Evolutionary conservation across 1,140 invertebrate species (phyloP).

Genomic region (Arion vulgaris): DNA sequence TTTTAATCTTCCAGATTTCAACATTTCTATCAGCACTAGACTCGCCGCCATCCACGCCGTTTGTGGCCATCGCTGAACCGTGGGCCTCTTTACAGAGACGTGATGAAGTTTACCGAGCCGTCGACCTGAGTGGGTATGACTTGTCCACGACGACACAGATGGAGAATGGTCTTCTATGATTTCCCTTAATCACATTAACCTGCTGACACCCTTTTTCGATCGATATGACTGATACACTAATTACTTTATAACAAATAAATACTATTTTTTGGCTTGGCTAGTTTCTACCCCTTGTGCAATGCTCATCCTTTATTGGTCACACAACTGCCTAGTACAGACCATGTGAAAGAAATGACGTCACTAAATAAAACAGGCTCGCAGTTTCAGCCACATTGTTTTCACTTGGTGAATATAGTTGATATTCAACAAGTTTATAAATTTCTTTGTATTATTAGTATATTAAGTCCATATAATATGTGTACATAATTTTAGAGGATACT

Average conservation of each 20-base stretch:
- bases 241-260: neutral
- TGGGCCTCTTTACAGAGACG: neutral
- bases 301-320: slow-evolving; percentile 15
- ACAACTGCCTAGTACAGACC: slow-evolving; percentile 41
- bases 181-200: no score
- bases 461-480: neutral
- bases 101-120: slow-evolving; percentile 5
- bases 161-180: neutral
- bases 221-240: no score
- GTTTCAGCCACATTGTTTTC: neutral
- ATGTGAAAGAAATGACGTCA: slow-evolving; percentile 51
- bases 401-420: slow-evolving; percentile 12
- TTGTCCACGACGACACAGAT: neutral
- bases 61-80: slow-evolving; percentile 54
- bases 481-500: neutral
- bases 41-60: slow-evolving; percentile 65
- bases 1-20: slow-evolving; percentile 99
- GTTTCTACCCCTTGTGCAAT: slow-evolving; percentile 40
- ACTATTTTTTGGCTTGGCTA: slow-evolving; percentile 11
- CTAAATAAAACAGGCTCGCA: slow-evolving; percentile 1
- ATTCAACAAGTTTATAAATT: neutral
- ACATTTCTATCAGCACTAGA: slow-evolving; percentile 93
- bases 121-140: neutral
- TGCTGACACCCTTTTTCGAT: no score
- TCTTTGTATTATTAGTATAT: neutral